phyloP scores from a whole-genome alignment of 1,140 invertebrate species.

The Drosophila sucinea region DNA sequence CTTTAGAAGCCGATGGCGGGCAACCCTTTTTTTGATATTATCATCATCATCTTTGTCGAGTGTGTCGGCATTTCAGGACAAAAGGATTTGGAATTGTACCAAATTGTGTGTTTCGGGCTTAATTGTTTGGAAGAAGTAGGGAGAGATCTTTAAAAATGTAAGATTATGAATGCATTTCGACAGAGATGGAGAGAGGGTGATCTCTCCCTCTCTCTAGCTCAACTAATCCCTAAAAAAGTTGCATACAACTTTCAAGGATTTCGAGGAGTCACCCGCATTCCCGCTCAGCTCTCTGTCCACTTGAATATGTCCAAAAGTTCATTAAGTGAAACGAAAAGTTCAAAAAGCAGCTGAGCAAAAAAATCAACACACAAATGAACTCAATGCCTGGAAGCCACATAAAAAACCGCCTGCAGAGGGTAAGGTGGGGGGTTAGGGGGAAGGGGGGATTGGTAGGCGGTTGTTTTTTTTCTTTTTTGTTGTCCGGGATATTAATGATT shows the following conservation, averaged over 20 bases:
- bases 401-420: conserved; percentile 32
- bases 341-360: conserved; percentile 62
- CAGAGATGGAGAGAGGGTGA: not conserved
- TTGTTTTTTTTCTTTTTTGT: not conserved
- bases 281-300: not conserved
- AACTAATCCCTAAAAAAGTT: conserved; percentile 2
- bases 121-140: conserved; percentile 45
- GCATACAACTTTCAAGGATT: conserved; percentile 1
- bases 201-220: too few relatives aligned
- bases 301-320: conserved; percentile 34
- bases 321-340: conserved; percentile 56
- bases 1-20: conserved; percentile 33
- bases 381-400: conserved; percentile 10
- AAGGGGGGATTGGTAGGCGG: not conserved
- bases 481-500: conserved; percentile 81
- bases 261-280: not conserved
- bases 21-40: conserved; percentile 22
- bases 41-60: conserved; percentile 25
- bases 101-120: conserved; percentile 23
- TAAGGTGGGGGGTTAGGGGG: not conserved
- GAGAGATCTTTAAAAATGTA: conserved; percentile 1
- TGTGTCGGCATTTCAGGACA: conserved; percentile 49
- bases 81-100: conserved; percentile 37
- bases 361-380: conserved; percentile 37
- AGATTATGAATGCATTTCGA: conserved; percentile 1